Conservation (phyloP, 2,113 vertebrate species). For the Cariama cristata region DNA sequence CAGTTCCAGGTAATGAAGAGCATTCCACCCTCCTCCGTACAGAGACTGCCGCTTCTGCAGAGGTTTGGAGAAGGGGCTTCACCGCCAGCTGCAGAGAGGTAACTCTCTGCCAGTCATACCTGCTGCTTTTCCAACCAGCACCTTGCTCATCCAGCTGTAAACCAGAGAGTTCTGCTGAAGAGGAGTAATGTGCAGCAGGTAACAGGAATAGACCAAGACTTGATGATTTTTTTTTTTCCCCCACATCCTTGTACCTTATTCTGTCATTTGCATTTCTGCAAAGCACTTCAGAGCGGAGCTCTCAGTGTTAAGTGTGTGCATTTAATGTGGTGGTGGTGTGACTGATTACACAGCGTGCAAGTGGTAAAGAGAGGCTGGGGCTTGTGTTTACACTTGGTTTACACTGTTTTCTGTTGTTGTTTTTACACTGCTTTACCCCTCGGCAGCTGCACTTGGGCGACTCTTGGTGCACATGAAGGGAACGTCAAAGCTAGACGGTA, state of each 20-base stretch:
- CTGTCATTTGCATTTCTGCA: not conserved
- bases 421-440: not conserved
- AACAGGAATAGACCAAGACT: not conserved
- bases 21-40: not conserved
- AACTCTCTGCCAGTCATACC: not conserved
- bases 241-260: not conserved
- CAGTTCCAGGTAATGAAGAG: not conserved
- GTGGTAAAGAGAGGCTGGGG: not conserved
- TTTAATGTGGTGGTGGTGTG: not conserved
- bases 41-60: not conserved
- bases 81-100: fast-evolving
- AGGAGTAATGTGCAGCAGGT: not conserved
- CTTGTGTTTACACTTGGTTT: not conserved
- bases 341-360: not conserved
- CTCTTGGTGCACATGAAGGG: not conserved
- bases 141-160: not conserved
- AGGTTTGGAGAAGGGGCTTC: fast-evolving
- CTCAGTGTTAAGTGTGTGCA: not conserved
- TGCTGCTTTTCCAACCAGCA: not conserved
- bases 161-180: not conserved
- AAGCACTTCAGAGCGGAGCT: not conserved
- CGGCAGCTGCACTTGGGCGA: not conserved
- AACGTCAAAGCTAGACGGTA: not conserved
- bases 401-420: not conserved
- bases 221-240: not conserved